Percentiles rank a stretch among this genome's conserved stretches.
Conservation (phyloP, 2,113 vertebrate genomes). For the Burhinus bistriatus region DNA sequence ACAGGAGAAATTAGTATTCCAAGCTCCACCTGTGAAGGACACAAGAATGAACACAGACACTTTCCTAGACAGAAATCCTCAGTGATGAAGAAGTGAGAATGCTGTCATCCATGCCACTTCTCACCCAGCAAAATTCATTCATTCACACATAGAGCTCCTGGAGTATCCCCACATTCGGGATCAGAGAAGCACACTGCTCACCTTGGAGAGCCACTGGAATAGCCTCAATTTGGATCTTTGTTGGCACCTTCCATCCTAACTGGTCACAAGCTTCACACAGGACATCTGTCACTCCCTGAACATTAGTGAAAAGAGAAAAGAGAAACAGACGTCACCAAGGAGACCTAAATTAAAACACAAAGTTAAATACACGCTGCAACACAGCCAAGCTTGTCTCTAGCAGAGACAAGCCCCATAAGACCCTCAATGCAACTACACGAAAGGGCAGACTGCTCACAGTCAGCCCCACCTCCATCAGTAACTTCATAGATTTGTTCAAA, state of each 20-base stretch:
- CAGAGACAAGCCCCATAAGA: neutral
- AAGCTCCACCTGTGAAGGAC: neutral
- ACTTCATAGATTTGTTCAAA: neutral
- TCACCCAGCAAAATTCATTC: neutral
- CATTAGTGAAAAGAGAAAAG: neutral
- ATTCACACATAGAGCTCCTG: neutral
- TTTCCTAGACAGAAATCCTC: neutral
- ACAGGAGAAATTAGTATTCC: neutral
- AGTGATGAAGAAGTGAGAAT: neutral
- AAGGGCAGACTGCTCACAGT: neutral
- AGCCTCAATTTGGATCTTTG: constrained; percentile 94
- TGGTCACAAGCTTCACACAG: constrained; percentile 95
- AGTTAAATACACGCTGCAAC: neutral
- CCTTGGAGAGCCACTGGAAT: constrained; percentile 92
- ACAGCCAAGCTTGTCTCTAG: neutral
- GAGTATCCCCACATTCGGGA: neutral
- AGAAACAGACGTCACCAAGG: neutral
- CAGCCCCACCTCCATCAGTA: neutral
- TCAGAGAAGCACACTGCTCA: constrained; percentile 35
- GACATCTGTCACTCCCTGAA: constrained; percentile 94
- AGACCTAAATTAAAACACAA: neutral
- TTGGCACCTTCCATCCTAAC: constrained; percentile 93
- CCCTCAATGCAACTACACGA: neutral
- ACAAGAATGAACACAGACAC: neutral
- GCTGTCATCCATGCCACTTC: neutral